phyloP scores from a whole-genome alignment of 2,113 vertebrate genomes.

The Malurus elegans region DNA sequence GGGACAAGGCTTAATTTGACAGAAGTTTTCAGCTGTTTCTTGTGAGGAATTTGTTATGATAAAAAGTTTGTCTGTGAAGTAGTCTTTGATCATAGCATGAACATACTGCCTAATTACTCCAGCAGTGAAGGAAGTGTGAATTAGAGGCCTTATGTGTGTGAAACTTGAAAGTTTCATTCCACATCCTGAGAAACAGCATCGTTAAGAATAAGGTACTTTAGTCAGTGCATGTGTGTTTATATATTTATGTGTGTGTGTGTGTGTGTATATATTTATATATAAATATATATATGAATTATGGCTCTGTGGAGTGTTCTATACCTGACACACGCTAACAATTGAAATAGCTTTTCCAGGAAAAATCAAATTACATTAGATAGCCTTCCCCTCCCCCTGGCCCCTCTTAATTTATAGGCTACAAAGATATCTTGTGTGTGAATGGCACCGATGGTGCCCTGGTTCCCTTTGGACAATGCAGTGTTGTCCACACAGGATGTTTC shows the following conservation, averaged over 20 bases:
- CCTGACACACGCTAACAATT: background rate
- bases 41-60: background rate
- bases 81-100: background rate
- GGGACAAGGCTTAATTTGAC: background rate
- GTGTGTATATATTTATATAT: accelerated
- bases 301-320: background rate
- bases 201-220: background rate
- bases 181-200: background rate
- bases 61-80: background rate
- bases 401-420: background rate
- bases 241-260: accelerated
- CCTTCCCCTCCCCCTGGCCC: background rate
- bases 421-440: background rate
- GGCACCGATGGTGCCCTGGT: background rate
- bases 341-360: background rate
- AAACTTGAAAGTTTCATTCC: background rate
- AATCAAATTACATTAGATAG: background rate
- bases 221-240: background rate
- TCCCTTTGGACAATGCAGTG: background rate
- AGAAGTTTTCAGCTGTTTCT: background rate
- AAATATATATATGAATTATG: background rate
- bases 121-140: background rate
- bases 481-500: background rate
- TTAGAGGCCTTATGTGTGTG: background rate
- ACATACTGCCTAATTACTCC: background rate